Percentiles rank a stretch among this genome's conserved stretches.
These are phyloP conservation scores for Chouioia cunea DNA, from an alignment of 2,888 invertebrate genomes.

Conservation along the genomic window DNA sequence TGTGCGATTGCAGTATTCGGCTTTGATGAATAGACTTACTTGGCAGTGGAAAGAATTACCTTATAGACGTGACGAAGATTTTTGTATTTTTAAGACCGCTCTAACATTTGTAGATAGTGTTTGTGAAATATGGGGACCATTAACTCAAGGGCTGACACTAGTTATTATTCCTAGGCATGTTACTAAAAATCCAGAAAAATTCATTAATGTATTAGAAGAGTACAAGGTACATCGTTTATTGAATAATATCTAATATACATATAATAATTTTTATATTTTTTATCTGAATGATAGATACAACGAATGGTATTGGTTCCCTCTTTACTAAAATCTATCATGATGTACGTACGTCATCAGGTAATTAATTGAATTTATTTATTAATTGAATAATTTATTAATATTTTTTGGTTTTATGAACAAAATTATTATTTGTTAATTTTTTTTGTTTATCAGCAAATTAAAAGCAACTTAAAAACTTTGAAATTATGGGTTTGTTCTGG, in stretches of 20 bases:
- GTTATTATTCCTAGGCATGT: slow-evolving; percentile 80
- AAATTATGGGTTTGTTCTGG: slow-evolving; percentile 91
- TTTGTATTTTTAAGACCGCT: slow-evolving; percentile 90
- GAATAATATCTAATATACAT: background rate
- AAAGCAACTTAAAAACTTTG: slow-evolving; percentile 72
- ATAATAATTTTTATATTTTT: background rate
- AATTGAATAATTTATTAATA: background rate
- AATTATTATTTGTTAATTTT: background rate
- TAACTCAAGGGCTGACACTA: slow-evolving; percentile 78
- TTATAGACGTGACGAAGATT: slow-evolving; percentile 75
- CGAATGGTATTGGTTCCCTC: slow-evolving; percentile 90
- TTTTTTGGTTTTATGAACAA: background rate
- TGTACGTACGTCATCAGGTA: slow-evolving; percentile 77
- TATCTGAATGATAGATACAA: slow-evolving; percentile 73
- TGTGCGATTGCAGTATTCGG: slow-evolving; percentile 82
- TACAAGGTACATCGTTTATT: slow-evolving; percentile 73
- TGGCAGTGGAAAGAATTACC: slow-evolving; percentile 92
- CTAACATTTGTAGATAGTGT: slow-evolving; percentile 92
- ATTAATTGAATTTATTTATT: slow-evolving; percentile 25
- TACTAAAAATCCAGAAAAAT: slow-evolving; percentile 83
- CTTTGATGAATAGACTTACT: slow-evolving; percentile 84
- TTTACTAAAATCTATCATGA: slow-evolving; percentile 81
- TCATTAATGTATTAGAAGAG: slow-evolving; percentile 78
- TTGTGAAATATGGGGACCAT: slow-evolving; percentile 88
- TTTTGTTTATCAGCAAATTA: slow-evolving; percentile 66